Evolutionary conservation across 2,888 invertebrate species (phyloP), one percentile per base, ranked within the genome.

Genomic region (Scaptomyza polygonia): DNA sequence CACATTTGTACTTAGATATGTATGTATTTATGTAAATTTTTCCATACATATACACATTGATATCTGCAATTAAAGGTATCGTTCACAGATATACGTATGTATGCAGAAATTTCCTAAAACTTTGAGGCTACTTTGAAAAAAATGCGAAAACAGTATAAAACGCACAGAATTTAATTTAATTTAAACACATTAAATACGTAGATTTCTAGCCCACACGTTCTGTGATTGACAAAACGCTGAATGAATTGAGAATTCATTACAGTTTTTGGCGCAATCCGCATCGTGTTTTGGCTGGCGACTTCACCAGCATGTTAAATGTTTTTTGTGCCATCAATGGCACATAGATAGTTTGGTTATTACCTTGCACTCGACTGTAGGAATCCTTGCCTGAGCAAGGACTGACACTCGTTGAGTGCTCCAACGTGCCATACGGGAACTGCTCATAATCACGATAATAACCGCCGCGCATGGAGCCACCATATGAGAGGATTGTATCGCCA

Each of bases 401-500:
- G 21, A 78, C 79, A 49, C 69, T 87, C 32, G 69, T 80, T 45
- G 74, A 74, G 32, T 88, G 82, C 67, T 91, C 91, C 61, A 91
- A 70, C 32, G 91, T 89, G 30, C 91, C 91, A 84, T 91, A 91
- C 61, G 91, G 91, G 49, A 93, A 92, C 71, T 92, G 92, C 72
- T 93, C 93, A 80, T 93, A 93, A 79, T 93, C 93, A 21, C 93
- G 90, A 81, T 93, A 93, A 55, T 92, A 90, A 14, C 92, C 86
- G 51, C 87, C 90, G 56, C 93, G 89, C 79, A 93, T 90, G 30
- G 92, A 91, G 21, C 93, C 93, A 21, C 93, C 89, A 83, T 92
- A 93, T 14, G 93, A 90, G 79, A 93, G 72, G 42, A 87, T 89
- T 39, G 93, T 92, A 78, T 93, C 93, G 42, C 93, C 93, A 78